Evolutionary conservation across 2,888 invertebrate genomes (phyloP).

Genomic region (Liodrosophila aerea): DNA sequence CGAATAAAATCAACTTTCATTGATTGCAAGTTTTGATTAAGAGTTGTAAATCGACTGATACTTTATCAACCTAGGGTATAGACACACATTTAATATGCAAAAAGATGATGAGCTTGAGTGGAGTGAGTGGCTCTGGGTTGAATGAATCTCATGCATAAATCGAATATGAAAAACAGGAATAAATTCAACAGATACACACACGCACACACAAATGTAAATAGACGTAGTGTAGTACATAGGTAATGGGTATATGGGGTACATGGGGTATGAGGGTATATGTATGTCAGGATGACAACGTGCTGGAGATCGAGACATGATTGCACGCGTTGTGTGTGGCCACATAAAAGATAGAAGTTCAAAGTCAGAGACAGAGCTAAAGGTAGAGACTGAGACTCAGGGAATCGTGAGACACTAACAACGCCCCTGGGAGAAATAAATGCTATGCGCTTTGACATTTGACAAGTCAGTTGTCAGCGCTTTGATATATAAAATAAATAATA

Average conservation of each 20-base stretch:
- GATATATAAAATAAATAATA: conserved; percentile 27
- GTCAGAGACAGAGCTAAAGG: neutral
- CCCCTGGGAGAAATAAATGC: conserved; percentile 41
- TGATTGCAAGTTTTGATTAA: no score
- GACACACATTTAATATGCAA: conserved; percentile 50
- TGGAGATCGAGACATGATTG: conserved; percentile 53
- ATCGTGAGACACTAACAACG: conserved; percentile 37
- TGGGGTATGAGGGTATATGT: conserved; percentile 10
- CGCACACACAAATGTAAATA: conserved; percentile 45
- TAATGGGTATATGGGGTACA: conserved; percentile 17
- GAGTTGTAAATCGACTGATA: conserved; percentile 8
- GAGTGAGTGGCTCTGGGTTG: conserved; percentile 10
- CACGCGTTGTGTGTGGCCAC: conserved; percentile 17
- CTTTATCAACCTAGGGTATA: conserved; percentile 38
- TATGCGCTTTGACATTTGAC: conserved; percentile 36
- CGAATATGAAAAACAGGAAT: conserved; percentile 29
- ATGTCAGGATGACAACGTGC: conserved; percentile 43
- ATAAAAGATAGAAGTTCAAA: conserved; percentile 30
- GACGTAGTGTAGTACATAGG: no score
- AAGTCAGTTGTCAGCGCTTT: conserved; percentile 16
- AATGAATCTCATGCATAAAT: conserved; percentile 60
- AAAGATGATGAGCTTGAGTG: conserved; percentile 58
- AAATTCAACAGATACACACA: conserved; percentile 6
- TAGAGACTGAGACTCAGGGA: conserved; percentile 35
- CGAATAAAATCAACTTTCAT: no score